Percentiles rank a stretch among this genome's conserved stretches.
Conservation (phyloP, 1,140 invertebrate species). For the Spodoptera litura region DNA sequence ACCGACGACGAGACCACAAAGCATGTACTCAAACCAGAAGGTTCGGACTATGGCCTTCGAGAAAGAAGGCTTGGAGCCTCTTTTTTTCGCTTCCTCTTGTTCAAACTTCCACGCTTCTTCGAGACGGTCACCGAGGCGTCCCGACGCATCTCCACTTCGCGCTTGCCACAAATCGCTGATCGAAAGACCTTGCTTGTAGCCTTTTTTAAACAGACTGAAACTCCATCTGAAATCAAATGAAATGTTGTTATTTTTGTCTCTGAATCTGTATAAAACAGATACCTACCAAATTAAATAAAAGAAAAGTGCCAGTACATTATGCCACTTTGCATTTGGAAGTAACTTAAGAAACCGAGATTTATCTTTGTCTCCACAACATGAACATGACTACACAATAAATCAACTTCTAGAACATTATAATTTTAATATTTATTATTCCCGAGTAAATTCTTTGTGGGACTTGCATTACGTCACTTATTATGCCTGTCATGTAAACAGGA, state of each 20-base stretch:
- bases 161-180: constrained; percentile 87
- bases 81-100: constrained; percentile 66
- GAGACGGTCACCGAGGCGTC: constrained; percentile 86
- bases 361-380: no score
- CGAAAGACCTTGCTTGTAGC: constrained; percentile 85
- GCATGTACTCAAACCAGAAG: constrained; percentile 83
- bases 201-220: constrained; percentile 70
- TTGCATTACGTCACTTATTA: no score
- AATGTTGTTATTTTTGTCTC: background rate
- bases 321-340: no score
- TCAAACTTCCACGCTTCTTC: constrained; percentile 85
- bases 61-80: constrained; percentile 76
- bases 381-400: no score
- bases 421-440: no score
- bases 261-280: no score
- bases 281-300: no score
- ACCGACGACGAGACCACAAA: constrained; percentile 70
- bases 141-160: constrained; percentile 86
- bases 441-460: no score
- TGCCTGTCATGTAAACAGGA: no score
- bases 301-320: no score
- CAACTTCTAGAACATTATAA: no score
- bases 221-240: constrained; percentile 71
- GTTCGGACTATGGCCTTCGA: constrained; percentile 79
- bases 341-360: no score